Evolutionary conservation across 2,797 vertebrate species (phyloP).

Genomic region (Arnoldichthys spilopterus): DNA sequence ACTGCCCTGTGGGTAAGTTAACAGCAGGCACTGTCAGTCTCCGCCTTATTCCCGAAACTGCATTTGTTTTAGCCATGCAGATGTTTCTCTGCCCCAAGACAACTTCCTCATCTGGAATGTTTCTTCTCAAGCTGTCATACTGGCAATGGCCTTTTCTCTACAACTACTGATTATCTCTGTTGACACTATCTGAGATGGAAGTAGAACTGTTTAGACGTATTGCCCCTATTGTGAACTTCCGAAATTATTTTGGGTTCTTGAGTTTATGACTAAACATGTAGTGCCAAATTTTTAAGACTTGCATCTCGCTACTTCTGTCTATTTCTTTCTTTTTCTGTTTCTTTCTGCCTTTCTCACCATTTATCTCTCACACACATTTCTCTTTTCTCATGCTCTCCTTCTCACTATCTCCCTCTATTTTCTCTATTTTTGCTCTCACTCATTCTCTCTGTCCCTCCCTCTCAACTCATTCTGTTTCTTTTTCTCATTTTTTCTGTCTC

Average conservation of each 20-base stretch:
- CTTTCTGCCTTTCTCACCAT: too few relatives aligned
- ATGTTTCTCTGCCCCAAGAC: background rate
- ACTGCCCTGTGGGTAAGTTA: conserved; percentile 89
- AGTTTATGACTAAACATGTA: background rate
- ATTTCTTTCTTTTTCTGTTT: too few relatives aligned
- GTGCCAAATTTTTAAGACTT: background rate
- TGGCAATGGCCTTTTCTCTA: background rate
- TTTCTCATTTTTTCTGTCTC: background rate
- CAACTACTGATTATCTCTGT: background rate
- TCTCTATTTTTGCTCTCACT: too few relatives aligned
- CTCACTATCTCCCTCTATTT: background rate
- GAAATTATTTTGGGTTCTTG: background rate
- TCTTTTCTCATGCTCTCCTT: too few relatives aligned
- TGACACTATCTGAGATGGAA: background rate
- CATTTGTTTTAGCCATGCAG: background rate
- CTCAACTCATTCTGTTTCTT: background rate
- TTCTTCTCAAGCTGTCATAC: conserved; percentile 7
- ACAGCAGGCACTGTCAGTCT: background rate
- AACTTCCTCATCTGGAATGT: background rate
- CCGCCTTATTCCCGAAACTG: conserved; percentile 9
- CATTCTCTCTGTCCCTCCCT: background rate
- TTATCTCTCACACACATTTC: too few relatives aligned
- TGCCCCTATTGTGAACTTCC: background rate
- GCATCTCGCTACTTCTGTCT: too few relatives aligned
- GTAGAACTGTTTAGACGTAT: background rate